Conservation (phyloP, 1,140 invertebrate genomes). For the Drosophila orena region DNA sequence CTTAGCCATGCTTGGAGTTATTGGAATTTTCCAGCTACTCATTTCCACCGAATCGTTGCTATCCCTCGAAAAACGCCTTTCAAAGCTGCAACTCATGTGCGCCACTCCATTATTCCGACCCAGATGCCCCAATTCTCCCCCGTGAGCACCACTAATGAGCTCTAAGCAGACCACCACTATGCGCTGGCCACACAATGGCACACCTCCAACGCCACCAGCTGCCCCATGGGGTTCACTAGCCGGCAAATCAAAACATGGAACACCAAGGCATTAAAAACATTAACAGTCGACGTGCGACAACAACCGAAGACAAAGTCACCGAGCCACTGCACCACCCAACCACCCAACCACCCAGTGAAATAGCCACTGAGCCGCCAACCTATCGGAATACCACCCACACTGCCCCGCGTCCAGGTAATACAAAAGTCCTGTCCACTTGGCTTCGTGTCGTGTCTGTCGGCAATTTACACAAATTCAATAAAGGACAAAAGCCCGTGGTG, state of each 20-base stretch:
- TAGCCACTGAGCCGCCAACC: background rate
- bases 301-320: conserved; percentile 19
- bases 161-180: conserved; percentile 4
- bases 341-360: background rate
- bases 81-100: conserved; percentile 14
- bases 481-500: conserved; percentile 37
- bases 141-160: conserved; percentile 56
- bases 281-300: conserved; percentile 51
- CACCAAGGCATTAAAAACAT: conserved; percentile 66
- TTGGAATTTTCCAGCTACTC: background rate
- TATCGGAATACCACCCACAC: conserved; percentile 10
- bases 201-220: background rate
- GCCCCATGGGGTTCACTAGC: conserved; percentile 41
- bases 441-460: conserved; percentile 60
- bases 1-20: conserved; percentile 15
- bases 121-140: conserved; percentile 24
- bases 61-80: conserved; percentile 24
- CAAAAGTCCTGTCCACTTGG: conserved; percentile 28
- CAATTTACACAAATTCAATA: conserved; percentile 81
- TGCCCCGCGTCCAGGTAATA: conserved; percentile 5
- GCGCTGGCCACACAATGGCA: conserved; percentile 26
- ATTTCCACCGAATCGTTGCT: background rate
- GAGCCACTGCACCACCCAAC: conserved; percentile 3
- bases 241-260: conserved; percentile 56
- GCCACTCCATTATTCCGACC: background rate